Evolutionary conservation across 1,140 invertebrate species (phyloP).

Genomic region (Magallana gigas): DNA sequence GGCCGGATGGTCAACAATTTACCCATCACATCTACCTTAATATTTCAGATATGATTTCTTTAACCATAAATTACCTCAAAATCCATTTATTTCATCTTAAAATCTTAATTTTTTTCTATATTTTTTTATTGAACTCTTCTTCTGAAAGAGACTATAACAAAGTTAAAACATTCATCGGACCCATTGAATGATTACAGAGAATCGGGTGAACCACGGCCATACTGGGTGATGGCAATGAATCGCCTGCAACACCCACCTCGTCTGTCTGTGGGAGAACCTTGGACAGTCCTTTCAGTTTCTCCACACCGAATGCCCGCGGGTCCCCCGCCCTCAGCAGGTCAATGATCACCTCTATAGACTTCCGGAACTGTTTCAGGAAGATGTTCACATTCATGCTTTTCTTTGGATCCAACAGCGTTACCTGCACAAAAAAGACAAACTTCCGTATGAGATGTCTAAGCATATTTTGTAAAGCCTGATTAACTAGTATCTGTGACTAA

Average conservation of each 20-base stretch:
- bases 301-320: slow-evolving; percentile 93
- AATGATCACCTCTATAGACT: slow-evolving; percentile 94
- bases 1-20: too few relatives aligned
- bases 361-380: slow-evolving; percentile 95
- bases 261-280: slow-evolving; percentile 96
- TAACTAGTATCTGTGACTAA: background rate
- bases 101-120: too few relatives aligned
- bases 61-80: too few relatives aligned
- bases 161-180: too few relatives aligned
- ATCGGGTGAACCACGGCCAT: too few relatives aligned
- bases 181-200: too few relatives aligned
- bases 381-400: slow-evolving; percentile 98
- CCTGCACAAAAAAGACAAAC: slow-evolving; percentile 59
- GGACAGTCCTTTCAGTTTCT: slow-evolving; percentile 93
- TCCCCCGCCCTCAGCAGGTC: slow-evolving; percentile 91
- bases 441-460: background rate
- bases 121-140: too few relatives aligned
- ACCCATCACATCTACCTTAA: too few relatives aligned
- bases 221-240: too few relatives aligned
- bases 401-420: slow-evolving; percentile 84
- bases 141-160: too few relatives aligned
- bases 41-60: too few relatives aligned
- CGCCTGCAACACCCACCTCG: slow-evolving; percentile 82
- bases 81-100: too few relatives aligned
- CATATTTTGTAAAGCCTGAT: background rate